Percentiles rank a stretch among this genome's conserved stretches.
These are phyloP conservation scores for Galagoides demidoff DNA, from an alignment of 2,797 vertebrate genomes.

Conservation along the genomic window DNA sequence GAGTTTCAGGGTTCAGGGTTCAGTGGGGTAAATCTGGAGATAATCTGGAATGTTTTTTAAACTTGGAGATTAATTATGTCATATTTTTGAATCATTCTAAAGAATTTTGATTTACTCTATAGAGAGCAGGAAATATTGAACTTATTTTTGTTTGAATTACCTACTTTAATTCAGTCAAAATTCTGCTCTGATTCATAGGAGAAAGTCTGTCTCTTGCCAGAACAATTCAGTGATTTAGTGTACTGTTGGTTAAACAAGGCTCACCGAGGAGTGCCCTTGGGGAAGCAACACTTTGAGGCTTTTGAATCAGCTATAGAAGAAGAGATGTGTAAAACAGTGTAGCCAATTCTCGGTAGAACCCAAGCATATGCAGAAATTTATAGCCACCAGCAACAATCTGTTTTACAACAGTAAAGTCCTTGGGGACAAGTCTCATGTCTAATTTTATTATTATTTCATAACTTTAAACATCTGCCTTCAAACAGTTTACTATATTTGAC, in stretches of 20 bases:
- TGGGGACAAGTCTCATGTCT: not conserved
- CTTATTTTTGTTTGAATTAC: slow-evolving; percentile 29
- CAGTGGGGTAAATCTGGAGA: not conserved
- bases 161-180: slow-evolving; percentile 43
- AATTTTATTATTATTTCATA: slow-evolving; percentile 38
- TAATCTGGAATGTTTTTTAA: not conserved
- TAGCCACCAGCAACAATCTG: slow-evolving; percentile 22
- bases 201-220: slow-evolving; percentile 26
- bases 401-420: slow-evolving; percentile 34
- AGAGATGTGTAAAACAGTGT: not conserved
- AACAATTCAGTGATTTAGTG: slow-evolving; percentile 51
- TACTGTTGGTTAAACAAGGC: slow-evolving; percentile 40
- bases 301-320: slow-evolving; percentile 38
- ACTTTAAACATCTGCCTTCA: slow-evolving; percentile 30
- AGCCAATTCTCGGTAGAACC: not conserved
- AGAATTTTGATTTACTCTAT: not conserved
- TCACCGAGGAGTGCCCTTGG: not conserved
- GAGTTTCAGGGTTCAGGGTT: not conserved
- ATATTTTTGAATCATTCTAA: slow-evolving; percentile 2
- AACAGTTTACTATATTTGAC: not conserved
- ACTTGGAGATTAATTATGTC: not conserved
- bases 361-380: slow-evolving; percentile 15
- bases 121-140: not conserved
- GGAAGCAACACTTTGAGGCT: not conserved
- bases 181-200: slow-evolving; percentile 46